Conservation (phyloP, 2,797 vertebrate species). For the Anguilla megastoma region DNA sequence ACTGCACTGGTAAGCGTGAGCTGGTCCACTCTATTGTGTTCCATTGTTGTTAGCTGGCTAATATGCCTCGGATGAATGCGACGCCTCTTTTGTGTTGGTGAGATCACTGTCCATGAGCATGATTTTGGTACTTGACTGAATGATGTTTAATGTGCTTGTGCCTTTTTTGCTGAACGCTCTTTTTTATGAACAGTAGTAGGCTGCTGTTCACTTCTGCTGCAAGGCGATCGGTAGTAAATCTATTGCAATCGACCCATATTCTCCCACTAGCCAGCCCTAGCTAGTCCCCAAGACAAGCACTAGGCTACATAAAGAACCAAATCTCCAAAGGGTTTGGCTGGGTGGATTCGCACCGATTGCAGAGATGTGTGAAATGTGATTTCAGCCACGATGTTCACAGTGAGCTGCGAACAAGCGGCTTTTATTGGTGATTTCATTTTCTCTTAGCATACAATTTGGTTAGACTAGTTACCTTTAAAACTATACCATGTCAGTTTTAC, state of each 20-base stretch:
- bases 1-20: constrained; percentile 68
- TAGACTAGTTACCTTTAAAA: neutral
- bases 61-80: neutral
- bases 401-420: neutral
- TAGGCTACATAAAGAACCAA: neutral
- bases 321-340: neutral
- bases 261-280: constrained; percentile 35
- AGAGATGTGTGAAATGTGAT: neutral
- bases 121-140: constrained; percentile 8
- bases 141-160: constrained; percentile 18
- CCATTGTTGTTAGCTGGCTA: constrained; percentile 48
- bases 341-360: neutral
- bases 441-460: too few relatives aligned
- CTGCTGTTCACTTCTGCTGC: constrained; percentile 34
- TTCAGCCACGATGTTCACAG: neutral
- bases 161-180: constrained; percentile 25
- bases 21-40: constrained; percentile 59
- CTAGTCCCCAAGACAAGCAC: neutral
- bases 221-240: constrained; percentile 63
- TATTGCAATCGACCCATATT: constrained; percentile 69
- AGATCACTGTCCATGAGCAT: neutral
- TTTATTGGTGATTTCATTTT: neutral
- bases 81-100: neutral
- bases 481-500: neutral
- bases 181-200: constrained; percentile 39